Evolutionary conservation across 1,140 invertebrate species (phyloP).

Genomic region (Macrobrachium nipponense): DNA sequence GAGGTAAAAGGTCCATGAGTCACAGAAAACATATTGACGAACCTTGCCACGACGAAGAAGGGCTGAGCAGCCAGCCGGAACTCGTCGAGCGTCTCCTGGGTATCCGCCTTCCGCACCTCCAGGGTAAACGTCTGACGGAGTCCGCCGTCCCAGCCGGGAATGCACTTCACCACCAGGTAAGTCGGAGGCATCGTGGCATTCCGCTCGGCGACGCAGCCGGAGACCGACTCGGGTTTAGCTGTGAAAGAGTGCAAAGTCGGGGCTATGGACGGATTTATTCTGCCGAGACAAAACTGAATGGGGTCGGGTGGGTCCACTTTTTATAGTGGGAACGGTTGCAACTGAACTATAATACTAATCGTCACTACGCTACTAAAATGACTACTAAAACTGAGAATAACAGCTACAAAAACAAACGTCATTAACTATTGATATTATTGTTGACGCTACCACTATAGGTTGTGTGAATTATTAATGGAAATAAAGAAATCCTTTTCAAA

Average conservation of each 20-base stretch:
- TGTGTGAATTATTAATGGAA: too few species aligned
- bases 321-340: not conserved
- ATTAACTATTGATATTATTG: too few species aligned
- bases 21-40: not conserved
- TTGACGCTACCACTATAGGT: too few species aligned
- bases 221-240: slow-evolving; percentile 61
- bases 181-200: slow-evolving; percentile 78
- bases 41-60: slow-evolving; percentile 71
- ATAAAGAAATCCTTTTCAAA: too few species aligned
- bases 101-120: slow-evolving; percentile 78
- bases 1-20: too few species aligned
- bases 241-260: not conserved
- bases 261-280: not conserved
- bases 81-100: slow-evolving; percentile 52
- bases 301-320: not conserved
- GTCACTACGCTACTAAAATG: too few species aligned
- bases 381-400: too few species aligned
- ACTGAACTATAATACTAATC: too few species aligned
- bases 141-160: slow-evolving; percentile 83
- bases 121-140: slow-evolving; percentile 86
- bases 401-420: too few species aligned
- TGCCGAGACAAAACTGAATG: not conserved
- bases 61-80: slow-evolving; percentile 69
- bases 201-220: slow-evolving; percentile 74
- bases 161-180: slow-evolving; percentile 78